Evolutionary conservation across 2,888 invertebrate species (phyloP).

Genomic region (Diaprepes abbreviatus): DNA sequence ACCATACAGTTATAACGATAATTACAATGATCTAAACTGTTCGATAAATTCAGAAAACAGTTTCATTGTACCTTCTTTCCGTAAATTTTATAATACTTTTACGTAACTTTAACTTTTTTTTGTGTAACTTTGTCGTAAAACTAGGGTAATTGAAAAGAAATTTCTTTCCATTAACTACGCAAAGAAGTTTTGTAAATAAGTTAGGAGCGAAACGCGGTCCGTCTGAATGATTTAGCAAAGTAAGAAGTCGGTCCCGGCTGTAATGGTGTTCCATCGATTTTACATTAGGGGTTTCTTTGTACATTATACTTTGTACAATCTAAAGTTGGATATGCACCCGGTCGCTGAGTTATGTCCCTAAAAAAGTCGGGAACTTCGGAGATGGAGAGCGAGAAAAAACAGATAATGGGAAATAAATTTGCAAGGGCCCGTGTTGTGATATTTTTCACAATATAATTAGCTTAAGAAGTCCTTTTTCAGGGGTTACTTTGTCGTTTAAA

Average conservation of each 20-base stretch:
- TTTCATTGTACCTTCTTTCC: too few relatives aligned
- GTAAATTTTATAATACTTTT: too few relatives aligned
- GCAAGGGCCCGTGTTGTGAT: slow-evolving; percentile 65
- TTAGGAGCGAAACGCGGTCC: slow-evolving; percentile 56
- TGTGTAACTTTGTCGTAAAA: not conserved
- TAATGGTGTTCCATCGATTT: slow-evolving; percentile 70
- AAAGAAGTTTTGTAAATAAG: slow-evolving; percentile 55
- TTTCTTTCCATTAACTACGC: slow-evolving; percentile 15
- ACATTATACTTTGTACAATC: slow-evolving; percentile 70
- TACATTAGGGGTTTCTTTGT: slow-evolving; percentile 70
- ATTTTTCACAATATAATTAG: slow-evolving; percentile 68
- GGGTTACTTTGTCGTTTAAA: not conserved
- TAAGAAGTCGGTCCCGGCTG: slow-evolving; percentile 66
- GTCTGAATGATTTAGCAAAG: slow-evolving; percentile 64
- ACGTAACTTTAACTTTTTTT: too few relatives aligned
- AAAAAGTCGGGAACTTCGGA: slow-evolving; percentile 63
- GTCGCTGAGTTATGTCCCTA: slow-evolving; percentile 66
- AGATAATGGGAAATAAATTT: slow-evolving; percentile 70
- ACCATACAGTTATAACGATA: too few relatives aligned
- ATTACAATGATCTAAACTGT: too few relatives aligned
- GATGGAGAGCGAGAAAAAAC: slow-evolving; percentile 63
- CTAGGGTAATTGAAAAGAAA: slow-evolving; percentile 16
- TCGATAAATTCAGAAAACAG: too few relatives aligned
- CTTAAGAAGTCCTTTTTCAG: slow-evolving; percentile 53
- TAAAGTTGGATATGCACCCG: slow-evolving; percentile 69